phyloP scores from a whole-genome alignment of 2,797 vertebrate genomes.

The Sitta carolinensis region DNA sequence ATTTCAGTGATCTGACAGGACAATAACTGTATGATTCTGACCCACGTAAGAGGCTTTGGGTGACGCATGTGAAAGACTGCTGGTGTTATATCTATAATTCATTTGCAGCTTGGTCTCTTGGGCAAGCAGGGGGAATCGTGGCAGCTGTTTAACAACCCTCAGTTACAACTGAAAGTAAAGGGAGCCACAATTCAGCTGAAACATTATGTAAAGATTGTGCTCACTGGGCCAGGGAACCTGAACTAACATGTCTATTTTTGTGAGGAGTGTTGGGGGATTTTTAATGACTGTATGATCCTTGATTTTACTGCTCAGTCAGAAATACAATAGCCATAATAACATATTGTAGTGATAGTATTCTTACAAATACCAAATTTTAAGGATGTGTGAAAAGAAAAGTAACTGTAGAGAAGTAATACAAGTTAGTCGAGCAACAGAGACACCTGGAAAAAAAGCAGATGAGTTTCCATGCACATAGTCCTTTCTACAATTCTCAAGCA shows the following conservation, averaged over 20 bases:
- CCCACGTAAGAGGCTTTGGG: neutral
- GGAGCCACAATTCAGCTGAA: neutral
- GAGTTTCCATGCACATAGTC: neutral
- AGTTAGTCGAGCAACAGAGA: neutral
- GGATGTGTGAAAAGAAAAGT: neutral
- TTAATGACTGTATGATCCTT: neutral
- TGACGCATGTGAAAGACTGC: neutral
- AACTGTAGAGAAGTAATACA: neutral
- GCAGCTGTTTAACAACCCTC: slow-evolving; percentile 39
- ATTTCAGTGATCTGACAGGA: neutral
- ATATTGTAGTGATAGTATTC: neutral
- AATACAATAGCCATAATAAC: neutral
- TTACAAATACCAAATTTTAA: neutral
- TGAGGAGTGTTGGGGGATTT: neutral
- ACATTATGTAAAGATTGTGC: neutral
- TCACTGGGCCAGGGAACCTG: neutral
- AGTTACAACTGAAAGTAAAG: neutral
- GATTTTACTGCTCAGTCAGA: neutral
- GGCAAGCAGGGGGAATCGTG: neutral
- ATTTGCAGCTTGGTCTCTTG: neutral
- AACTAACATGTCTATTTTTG: neutral
- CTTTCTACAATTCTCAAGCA: neutral
- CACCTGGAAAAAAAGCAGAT: neutral
- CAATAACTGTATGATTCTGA: neutral
- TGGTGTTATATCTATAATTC: slow-evolving; percentile 42